A percentile compares a stretch with the other conserved stretches of the same genome.
phyloP scores from a whole-genome alignment of 2,797 vertebrate genomes.

The Esox lucius region DNA sequence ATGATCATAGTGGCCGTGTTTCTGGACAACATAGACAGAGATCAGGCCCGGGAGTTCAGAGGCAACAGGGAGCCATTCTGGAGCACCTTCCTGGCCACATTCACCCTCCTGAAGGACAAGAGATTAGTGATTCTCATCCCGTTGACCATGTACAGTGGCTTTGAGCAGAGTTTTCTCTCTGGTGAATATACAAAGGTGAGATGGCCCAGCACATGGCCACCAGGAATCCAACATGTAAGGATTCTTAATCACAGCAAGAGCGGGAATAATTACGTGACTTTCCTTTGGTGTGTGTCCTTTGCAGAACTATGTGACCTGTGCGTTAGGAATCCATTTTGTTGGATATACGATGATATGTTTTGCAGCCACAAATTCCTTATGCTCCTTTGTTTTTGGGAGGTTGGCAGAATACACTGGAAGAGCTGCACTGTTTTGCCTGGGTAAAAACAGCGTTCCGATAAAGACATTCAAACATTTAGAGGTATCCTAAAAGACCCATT shows the following conservation, averaged over 20 bases:
- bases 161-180: constrained; percentile 91
- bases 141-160: constrained; percentile 91
- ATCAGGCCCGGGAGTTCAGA: constrained; percentile 57
- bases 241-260: neutral
- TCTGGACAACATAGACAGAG: constrained; percentile 80
- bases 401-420: constrained; percentile 82
- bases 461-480: neutral
- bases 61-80: constrained; percentile 66
- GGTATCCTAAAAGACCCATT: no score
- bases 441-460: constrained; percentile 64
- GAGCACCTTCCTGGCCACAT: constrained; percentile 83
- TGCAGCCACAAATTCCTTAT: constrained; percentile 81
- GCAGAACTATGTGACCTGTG: constrained; percentile 89
- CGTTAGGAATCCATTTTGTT: constrained; percentile 87
- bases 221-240: neutral
- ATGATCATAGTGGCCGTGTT: constrained; percentile 79
- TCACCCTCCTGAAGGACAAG: constrained; percentile 80
- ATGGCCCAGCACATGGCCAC: neutral
- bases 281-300: constrained; percentile 21
- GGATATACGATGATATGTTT: constrained; percentile 96
- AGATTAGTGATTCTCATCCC: constrained; percentile 84
- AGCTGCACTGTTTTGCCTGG: constrained; percentile 76
- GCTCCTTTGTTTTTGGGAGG: constrained; percentile 82
- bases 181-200: constrained; percentile 93
- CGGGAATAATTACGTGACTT: neutral